phyloP scores from a whole-genome alignment of 2,888 invertebrate genomes.

The Graphium colonna region DNA sequence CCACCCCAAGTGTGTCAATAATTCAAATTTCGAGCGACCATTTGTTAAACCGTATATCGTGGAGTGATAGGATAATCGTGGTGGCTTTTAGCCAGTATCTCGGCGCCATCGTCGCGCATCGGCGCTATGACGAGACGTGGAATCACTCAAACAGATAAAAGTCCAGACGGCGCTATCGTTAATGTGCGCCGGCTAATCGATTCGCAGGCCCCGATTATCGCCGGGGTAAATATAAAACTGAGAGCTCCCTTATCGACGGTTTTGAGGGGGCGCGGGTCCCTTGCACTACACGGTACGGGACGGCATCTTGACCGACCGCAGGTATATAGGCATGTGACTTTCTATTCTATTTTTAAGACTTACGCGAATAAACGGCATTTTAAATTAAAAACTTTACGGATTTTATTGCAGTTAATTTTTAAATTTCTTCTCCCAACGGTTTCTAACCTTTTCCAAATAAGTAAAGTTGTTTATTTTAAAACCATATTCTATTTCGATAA shows the following conservation, averaged over 20 bases:
- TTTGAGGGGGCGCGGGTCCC: constrained; percentile 37
- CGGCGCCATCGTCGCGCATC: constrained; percentile 26
- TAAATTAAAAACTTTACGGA: too few species aligned
- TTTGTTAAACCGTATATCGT: neutral
- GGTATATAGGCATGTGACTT: too few species aligned
- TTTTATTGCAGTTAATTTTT: too few species aligned
- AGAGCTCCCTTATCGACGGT: constrained; percentile 52
- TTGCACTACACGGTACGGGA: constrained; percentile 24
- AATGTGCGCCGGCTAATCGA: constrained; percentile 51
- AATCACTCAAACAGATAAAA: constrained; percentile 37
- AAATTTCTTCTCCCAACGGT: too few species aligned
- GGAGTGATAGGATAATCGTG: neutral
- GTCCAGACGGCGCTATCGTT: constrained; percentile 39
- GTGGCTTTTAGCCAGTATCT: constrained; percentile 9
- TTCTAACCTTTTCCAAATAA: too few species aligned
- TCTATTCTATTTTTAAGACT: too few species aligned
- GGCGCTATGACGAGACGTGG: constrained; percentile 26
- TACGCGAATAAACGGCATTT: too few species aligned
- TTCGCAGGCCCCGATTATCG: constrained; percentile 52
- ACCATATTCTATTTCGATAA: too few species aligned
- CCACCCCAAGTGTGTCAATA: too few species aligned
- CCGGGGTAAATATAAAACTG: constrained; percentile 55
- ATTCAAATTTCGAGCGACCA: too few species aligned
- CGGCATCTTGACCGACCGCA: too few species aligned
- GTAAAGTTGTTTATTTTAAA: too few species aligned